Conservation (phyloP, 2,113 vertebrate species). For the Anolis carolinensis region DNA sequence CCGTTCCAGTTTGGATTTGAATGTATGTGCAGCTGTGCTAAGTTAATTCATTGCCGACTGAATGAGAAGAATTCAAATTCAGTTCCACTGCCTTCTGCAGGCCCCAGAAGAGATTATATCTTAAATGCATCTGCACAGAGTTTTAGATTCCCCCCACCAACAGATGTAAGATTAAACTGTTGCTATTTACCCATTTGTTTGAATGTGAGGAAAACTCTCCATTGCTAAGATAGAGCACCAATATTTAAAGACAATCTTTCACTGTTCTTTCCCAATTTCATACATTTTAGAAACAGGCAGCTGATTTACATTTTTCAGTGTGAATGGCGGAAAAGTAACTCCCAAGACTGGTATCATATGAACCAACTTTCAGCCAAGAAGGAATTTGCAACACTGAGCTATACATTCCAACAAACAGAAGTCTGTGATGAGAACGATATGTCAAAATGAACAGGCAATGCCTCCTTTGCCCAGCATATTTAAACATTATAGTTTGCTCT, state of each 20-base stretch:
- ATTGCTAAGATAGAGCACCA: slow-evolving; percentile 5
- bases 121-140: not conserved
- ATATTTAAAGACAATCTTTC: slow-evolving; percentile 5
- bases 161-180: slow-evolving; percentile 4
- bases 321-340: slow-evolving; percentile 20
- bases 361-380: slow-evolving; percentile 12
- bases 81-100: not conserved
- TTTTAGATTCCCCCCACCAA: slow-evolving; percentile 2
- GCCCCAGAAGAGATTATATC: slow-evolving; percentile 5
- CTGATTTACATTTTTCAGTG: slow-evolving; percentile 14
- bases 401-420: not conserved
- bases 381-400: slow-evolving; percentile 2
- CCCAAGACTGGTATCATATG: not conserved
- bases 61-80: not conserved
- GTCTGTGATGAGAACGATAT: not conserved
- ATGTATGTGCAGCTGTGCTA: slow-evolving; percentile 6
- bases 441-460: not conserved
- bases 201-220: not conserved
- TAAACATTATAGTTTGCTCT: not conserved
- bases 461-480: no score
- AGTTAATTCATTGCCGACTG: slow-evolving; percentile 7
- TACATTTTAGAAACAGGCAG: not conserved
- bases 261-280: slow-evolving; percentile 28
- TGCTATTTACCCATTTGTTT: slow-evolving; percentile 20
- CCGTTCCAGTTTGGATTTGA: not conserved